Evolutionary conservation across 2,888 invertebrate genomes (phyloP).

Genomic region (Pammene aurita): DNA sequence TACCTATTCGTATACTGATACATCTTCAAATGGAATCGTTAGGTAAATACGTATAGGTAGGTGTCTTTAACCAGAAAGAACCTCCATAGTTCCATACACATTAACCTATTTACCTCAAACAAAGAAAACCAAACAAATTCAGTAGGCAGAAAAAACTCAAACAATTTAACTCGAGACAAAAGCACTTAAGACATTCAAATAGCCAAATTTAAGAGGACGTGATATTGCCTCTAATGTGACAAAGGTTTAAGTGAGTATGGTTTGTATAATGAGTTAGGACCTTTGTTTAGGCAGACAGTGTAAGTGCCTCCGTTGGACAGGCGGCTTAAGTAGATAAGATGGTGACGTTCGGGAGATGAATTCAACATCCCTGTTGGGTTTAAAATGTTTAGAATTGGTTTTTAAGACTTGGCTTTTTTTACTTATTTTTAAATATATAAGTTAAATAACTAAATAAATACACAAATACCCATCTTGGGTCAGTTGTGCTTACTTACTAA

Average conservation of each 20-base stretch:
- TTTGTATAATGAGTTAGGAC: not conserved
- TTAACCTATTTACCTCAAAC: slow-evolving; percentile 5
- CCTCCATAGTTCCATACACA: too few relatives aligned
- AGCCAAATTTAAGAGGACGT: slow-evolving; percentile 53
- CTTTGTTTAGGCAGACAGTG: slow-evolving; percentile 2
- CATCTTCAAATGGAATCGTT: too few relatives aligned
- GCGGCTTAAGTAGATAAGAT: slow-evolving; percentile 56
- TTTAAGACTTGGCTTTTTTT: not conserved
- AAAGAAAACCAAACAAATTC: slow-evolving; percentile 29
- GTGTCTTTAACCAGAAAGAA: too few relatives aligned
- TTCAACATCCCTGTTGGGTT: slow-evolving; percentile 66
- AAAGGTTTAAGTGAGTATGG: not conserved
- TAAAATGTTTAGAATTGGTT: slow-evolving; percentile 47
- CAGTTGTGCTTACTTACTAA: too few relatives aligned
- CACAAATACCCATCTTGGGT: too few relatives aligned
- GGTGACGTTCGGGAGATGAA: slow-evolving; percentile 71
- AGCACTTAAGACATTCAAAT: slow-evolving; percentile 41
- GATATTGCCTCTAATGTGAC: slow-evolving; percentile 45
- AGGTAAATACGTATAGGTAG: too few relatives aligned
- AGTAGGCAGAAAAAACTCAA: slow-evolving; percentile 33
- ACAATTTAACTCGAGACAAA: slow-evolving; percentile 14
- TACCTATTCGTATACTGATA: too few relatives aligned
- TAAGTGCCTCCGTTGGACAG: slow-evolving; percentile 49
- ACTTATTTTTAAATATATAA: too few relatives aligned
- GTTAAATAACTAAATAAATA: too few relatives aligned